Evolutionary conservation across 2,797 vertebrate species (phyloP), one percentile per base, ranked within the genome.

Genomic region (Schizothorax lantsangensis): DNA sequence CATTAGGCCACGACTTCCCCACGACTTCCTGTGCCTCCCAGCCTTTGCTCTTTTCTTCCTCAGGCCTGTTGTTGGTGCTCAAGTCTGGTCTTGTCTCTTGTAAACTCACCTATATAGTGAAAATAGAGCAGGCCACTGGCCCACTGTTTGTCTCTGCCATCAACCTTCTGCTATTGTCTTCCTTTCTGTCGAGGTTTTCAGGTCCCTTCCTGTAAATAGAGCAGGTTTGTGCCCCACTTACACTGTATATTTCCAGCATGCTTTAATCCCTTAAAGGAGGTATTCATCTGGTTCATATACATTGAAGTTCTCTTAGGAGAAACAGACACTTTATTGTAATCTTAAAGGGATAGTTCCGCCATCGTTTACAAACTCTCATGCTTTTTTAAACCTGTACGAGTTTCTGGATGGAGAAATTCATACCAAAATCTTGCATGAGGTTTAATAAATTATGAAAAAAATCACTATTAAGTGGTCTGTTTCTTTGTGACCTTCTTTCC

Each of bases 81-180:
- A 84, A 68, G 90, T 89, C 88, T 83, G 81, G 81, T 90, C 89
- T 86, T 90, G 86, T 75, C 88, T 84, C 33, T 86, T 72, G 86
- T 86, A 80, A 88, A 75, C 68, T 79, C 73, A 78, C 62, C 84
- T 74, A 57, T 80, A 83, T 83, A 72, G 57, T 79, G 79, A 88
- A 90, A 88, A 87, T 83, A 85, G 88, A 89, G 88, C 79, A 88
- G 84, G 88, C 73, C 62, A 47, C 23, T 33, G 78, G 86, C 72
- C 49, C 59, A 17, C 84, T 82, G 78, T 88, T 89, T 88, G 80
- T 89, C 84, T 88, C 68, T 43, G 45, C 71, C 78, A 79, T 74
- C 66, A 84, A 40, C 66, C 38, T 80, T 82, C 12, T 47, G 59
- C 30, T 85, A 69, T 84, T 59, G 82, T 62, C 47, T 83, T 66